phyloP scores from a whole-genome alignment of 2,888 invertebrate species.

The Unio pictorum region DNA sequence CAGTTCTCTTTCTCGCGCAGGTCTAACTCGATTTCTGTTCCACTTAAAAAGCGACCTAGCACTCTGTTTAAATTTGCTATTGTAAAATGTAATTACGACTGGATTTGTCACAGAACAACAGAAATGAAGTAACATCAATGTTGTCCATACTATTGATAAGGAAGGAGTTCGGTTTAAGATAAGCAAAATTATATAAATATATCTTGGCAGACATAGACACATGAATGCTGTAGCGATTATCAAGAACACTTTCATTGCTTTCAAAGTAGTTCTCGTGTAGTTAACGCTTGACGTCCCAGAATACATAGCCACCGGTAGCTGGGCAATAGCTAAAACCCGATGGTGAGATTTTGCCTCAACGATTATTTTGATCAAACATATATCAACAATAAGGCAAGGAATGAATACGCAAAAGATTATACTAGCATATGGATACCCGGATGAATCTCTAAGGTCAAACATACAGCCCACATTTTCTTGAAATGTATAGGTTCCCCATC shows the following conservation, averaged over 20 bases:
- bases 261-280: slow-evolving; percentile 37
- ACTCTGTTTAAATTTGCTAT: slow-evolving; percentile 45
- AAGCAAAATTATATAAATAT: slow-evolving; percentile 31
- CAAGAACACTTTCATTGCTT: slow-evolving; percentile 48
- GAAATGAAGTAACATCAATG: slow-evolving; percentile 40
- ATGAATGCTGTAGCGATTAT: slow-evolving; percentile 37
- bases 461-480: slow-evolving; percentile 26
- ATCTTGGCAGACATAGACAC: slow-evolving; percentile 38
- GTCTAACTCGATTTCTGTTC: slow-evolving; percentile 14
- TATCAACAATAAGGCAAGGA: slow-evolving; percentile 34
- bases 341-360: slow-evolving; percentile 44
- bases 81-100: slow-evolving; percentile 43
- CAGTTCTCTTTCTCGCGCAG: slow-evolving; percentile 21
- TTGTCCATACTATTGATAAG: slow-evolving; percentile 14
- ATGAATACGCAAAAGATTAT: slow-evolving; percentile 34
- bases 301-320: slow-evolving; percentile 40
- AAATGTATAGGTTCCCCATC: slow-evolving; percentile 38
- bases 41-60: slow-evolving; percentile 23
- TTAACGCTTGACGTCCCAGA: slow-evolving; percentile 29
- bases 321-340: slow-evolving; percentile 48
- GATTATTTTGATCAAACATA: slow-evolving; percentile 38
- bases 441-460: slow-evolving; percentile 7
- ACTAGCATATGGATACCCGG: slow-evolving; percentile 25
- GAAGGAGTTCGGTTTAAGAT: neutral
- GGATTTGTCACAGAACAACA: slow-evolving; percentile 45